Base-by-base conservation (phyloP, 2,113 vertebrate genomes). In the Pedionomus torquatus region DNA sequence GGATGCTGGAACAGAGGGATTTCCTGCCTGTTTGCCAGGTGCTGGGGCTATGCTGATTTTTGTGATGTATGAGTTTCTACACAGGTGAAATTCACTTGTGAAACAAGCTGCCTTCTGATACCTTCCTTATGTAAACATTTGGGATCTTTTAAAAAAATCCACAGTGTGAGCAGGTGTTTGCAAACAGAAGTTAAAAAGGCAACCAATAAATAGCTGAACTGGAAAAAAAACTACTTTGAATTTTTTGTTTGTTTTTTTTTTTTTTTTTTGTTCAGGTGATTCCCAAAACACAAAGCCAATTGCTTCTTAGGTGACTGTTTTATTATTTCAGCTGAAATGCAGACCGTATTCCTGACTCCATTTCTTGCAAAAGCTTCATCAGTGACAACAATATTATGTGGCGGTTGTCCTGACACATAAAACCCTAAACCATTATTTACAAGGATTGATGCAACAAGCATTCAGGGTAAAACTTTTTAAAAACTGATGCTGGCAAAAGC, bases 21-120 rank as follows among this genome's bases (percentile, higher is more conserved):
- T 79, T 61, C 44, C 80, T 30, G 51, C 66, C 52, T 65, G 60
- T 74, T 58, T 61, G 60, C n/a, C 0, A 9, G 79, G 28, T 74
- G 55, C 35, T 35, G 63, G 49, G 74, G 13, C 68, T 72, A 2
- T 0, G 2, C 19, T 66, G 10, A 23, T 12, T 49, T 86, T 48
- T 48, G 41, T 61, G 4, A 61, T n/a, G 46, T 19, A 17, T 41
- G 55, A 74, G 68, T 71, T 85, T 54, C 84, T 17, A 7, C 76
- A 23, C 83, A 90, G 90, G 90, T 96, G 82, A 87, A 78, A 87
- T 87, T 81, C 91, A 89, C 93, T 91, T 87, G 81, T 84, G 89
- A 82, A 60, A 87, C 93, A 90, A 94, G 90, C 80, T 93, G 86
- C 78, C 41, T 60, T 21, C 6, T 14, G 65, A 5, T 82, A 1